Conservation (phyloP, 2,888 invertebrate species). For the Lacanobia wlatinum region DNA sequence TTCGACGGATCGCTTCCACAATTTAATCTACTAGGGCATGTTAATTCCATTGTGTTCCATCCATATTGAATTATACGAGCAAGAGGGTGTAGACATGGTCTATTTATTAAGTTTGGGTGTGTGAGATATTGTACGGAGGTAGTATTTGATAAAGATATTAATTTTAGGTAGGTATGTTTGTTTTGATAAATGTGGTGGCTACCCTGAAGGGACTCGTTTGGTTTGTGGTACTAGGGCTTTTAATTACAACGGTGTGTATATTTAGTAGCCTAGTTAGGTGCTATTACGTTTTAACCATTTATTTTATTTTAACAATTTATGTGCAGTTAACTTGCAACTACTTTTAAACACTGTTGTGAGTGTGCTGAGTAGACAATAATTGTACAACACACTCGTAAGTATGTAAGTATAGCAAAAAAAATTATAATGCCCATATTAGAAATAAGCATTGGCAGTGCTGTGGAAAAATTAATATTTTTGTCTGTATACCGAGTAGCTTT, state of each 20-base stretch:
- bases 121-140: neutral
- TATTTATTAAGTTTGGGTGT: slow-evolving; percentile 28
- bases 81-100: neutral
- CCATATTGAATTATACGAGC: slow-evolving; percentile 45
- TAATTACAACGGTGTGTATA: neutral
- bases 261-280: too few species aligned
- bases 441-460: too few species aligned
- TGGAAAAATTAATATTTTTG: too few species aligned
- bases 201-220: neutral
- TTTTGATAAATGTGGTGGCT: slow-evolving; percentile 24
- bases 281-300: too few species aligned
- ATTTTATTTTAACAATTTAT: too few species aligned
- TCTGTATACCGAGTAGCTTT: too few species aligned
- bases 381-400: too few species aligned
- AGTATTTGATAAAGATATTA: slow-evolving; percentile 30
- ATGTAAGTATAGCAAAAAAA: too few species aligned
- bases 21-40: slow-evolving; percentile 33
- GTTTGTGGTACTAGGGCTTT: neutral
- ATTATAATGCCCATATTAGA: too few species aligned
- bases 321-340: too few species aligned
- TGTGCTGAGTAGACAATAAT: too few species aligned
- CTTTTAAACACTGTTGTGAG: too few species aligned
- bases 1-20: slow-evolving; percentile 14
- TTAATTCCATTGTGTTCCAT: slow-evolving; percentile 29
- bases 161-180: slow-evolving; percentile 13